Evolutionary conservation across 2,888 invertebrate species (phyloP).

Genomic region (Conus canariensis): DNA sequence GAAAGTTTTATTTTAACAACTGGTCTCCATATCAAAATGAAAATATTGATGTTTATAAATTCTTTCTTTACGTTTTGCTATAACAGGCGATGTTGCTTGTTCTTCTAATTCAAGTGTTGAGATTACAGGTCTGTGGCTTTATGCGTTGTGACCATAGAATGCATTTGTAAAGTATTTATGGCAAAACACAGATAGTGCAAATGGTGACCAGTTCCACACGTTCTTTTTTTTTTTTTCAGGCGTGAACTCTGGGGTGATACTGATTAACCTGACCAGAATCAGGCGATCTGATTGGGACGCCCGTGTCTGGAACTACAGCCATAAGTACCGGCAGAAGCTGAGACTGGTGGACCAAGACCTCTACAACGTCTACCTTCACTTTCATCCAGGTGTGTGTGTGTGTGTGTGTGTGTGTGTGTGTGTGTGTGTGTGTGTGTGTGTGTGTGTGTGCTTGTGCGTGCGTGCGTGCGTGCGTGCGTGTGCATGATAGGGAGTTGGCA

Average conservation of each 20-base stretch:
- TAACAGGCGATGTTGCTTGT: no score
- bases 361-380: conserved; percentile 93
- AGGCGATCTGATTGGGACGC: conserved; percentile 90
- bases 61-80: no score
- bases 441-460: no score
- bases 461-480: background rate
- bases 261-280: conserved; percentile 97
- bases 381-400: conserved; percentile 83
- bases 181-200: no score
- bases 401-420: background rate
- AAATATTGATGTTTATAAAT: no score
- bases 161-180: no score
- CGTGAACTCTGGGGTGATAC: conserved; percentile 97
- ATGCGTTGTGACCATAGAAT: no score
- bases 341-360: conserved; percentile 98
- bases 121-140: no score
- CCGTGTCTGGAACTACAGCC: conserved; percentile 90
- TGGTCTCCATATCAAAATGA: no score
- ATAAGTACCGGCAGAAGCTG: conserved; percentile 89
- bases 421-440: background rate
- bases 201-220: no score
- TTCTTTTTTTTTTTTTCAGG: conserved; percentile 81
- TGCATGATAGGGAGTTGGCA: background rate
- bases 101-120: no score
- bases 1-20: no score